Evolutionary conservation across 2,888 invertebrate genomes (phyloP).

Genomic region (Lymantria dispar): DNA sequence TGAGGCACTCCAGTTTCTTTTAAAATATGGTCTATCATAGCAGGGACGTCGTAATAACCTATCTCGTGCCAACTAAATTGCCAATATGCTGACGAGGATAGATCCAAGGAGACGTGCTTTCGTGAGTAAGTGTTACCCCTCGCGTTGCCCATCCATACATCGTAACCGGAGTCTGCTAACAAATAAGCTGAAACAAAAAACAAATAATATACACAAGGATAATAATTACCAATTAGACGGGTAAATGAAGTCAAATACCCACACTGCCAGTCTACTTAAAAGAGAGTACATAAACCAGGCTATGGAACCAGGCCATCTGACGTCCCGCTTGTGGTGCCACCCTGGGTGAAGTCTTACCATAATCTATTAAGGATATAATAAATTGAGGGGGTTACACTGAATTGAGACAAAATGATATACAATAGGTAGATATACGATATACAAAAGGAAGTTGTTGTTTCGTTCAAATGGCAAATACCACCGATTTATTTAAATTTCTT

Average conservation of each 20-base stretch:
- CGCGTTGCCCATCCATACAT: constrained; percentile 93
- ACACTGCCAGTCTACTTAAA: no score
- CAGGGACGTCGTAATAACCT: constrained; percentile 88
- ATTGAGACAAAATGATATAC: no score
- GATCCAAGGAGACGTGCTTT: constrained; percentile 75
- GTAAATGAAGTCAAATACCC: neutral
- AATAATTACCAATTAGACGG: neutral
- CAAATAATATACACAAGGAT: neutral
- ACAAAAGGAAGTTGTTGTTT: no score
- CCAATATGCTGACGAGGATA: constrained; percentile 65
- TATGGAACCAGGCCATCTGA: no score
- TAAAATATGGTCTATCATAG: constrained; percentile 87
- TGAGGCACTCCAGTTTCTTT: constrained; percentile 76
- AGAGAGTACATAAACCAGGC: no score
- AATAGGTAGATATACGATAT: no score
- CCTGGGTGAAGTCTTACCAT: neutral
- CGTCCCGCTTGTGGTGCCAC: neutral
- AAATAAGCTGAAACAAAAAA: constrained; percentile 81
- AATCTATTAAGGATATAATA: neutral
- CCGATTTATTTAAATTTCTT: no score
- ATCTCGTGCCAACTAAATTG: constrained; percentile 89
- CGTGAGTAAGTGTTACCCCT: constrained; percentile 90
- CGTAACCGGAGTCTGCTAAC: constrained; percentile 86
- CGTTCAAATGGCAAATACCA: no score
- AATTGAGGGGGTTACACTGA: no score